Conservation (phyloP, 2,797 vertebrate species). For the Malacoctenus gilli region DNA sequence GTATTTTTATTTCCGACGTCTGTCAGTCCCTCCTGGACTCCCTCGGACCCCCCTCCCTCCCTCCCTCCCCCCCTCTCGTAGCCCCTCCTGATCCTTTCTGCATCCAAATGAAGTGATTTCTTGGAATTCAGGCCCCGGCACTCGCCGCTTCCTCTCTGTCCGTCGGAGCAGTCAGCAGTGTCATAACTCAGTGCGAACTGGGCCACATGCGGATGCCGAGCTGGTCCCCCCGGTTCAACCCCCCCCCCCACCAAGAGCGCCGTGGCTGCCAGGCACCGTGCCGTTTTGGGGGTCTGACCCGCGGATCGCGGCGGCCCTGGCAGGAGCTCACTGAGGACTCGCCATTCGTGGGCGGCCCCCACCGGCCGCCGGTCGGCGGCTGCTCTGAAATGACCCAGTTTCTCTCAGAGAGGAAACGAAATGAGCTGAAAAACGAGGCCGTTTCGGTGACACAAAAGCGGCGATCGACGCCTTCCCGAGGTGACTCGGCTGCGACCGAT, state of each 20-base stretch:
- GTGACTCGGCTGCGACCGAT: too few species aligned
- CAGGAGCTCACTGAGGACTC: constrained; percentile 41
- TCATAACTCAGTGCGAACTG: constrained; percentile 74
- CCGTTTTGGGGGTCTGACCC: constrained; percentile 40
- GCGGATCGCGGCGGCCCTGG: constrained; percentile 48
- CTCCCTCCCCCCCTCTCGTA: too few species aligned
- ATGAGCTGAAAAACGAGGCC: constrained; percentile 11
- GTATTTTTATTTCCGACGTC: too few species aligned
- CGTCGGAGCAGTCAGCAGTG: constrained; percentile 38
- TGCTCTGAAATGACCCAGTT: constrained; percentile 58
- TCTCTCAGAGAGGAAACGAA: constrained; percentile 14
- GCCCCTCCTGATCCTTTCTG: constrained; percentile 9
- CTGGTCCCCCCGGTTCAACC: too few species aligned
- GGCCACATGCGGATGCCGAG: constrained; percentile 76
- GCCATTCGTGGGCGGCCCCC: constrained; percentile 39
- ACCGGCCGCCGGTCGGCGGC: too few species aligned
- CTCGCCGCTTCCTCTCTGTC: constrained; percentile 14
- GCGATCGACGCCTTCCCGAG: too few species aligned
- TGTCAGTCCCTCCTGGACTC: too few species aligned
- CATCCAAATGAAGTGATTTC: constrained; percentile 43
- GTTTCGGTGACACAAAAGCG: not conserved
- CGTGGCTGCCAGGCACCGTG: constrained; percentile 25
- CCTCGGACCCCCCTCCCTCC: too few species aligned
- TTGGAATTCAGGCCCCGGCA: constrained; percentile 64
- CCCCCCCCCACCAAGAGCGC: constrained; percentile 36